Percentiles rank a stretch among this genome's conserved stretches.
Evolutionary conservation across 2,888 invertebrate species (phyloP).

Genomic region (Nephrotoma guestfalica): DNA sequence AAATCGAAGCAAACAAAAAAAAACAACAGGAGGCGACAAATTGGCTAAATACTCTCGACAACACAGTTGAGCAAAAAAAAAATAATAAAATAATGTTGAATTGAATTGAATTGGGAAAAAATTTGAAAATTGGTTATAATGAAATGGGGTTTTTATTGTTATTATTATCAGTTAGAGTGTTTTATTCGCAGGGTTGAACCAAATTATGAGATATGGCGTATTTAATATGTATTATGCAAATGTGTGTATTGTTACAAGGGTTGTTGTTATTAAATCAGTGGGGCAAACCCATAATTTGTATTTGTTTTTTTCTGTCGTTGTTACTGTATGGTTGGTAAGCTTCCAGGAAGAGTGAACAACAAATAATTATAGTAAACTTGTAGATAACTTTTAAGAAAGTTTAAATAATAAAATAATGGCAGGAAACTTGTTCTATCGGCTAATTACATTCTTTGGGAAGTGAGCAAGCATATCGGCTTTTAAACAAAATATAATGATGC

Average conservation of each 20-base stretch:
- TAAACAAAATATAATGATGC: too few relatives aligned
- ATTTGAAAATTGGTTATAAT: not conserved
- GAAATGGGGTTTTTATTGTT: not conserved
- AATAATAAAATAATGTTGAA: not conserved
- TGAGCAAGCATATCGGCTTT: too few relatives aligned
- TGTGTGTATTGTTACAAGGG: not conserved
- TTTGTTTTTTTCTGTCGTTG: not conserved
- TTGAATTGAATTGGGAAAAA: not conserved
- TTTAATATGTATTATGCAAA: not conserved
- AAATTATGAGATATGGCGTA: not conserved
- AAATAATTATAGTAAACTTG: too few relatives aligned
- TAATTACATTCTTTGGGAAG: too few relatives aligned
- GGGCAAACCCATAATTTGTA: not conserved
- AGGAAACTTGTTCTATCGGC: too few relatives aligned
- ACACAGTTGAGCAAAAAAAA: not conserved
- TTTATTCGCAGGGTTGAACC: not conserved
- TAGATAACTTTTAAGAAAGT: too few relatives aligned
- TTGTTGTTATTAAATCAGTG: not conserved
- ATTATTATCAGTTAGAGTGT: not conserved
- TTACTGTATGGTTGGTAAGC: too few relatives aligned
- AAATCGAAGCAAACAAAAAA: not conserved
- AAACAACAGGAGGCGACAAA: conserved; percentile 2
- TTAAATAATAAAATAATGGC: too few relatives aligned
- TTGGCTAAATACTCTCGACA: conserved; percentile 2
- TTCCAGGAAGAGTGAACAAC: too few relatives aligned